A percentile compares a stretch with the other conserved stretches of the same genome.
Conservation (phyloP, 2,797 vertebrate genomes). For the Urophycis tenuis region DNA sequence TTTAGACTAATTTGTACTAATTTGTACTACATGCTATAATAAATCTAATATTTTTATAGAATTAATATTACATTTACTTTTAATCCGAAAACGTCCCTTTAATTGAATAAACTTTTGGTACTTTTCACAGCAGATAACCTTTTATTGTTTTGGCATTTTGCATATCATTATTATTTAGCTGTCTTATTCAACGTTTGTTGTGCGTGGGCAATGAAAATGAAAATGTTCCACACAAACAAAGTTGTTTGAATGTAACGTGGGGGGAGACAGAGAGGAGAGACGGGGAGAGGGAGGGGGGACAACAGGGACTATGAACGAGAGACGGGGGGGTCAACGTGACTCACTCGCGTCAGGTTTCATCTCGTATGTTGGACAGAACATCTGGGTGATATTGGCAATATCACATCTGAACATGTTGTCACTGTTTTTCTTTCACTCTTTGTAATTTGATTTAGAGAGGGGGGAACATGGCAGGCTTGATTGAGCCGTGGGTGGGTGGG, state of each 20-base stretch:
- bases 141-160: background rate
- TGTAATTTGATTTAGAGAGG: background rate
- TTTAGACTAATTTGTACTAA: too few species aligned
- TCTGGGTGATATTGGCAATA: background rate
- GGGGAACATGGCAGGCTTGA: background rate
- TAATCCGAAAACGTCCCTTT: background rate
- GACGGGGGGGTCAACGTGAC: background rate
- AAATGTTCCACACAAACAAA: background rate
- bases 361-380: background rate
- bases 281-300: background rate
- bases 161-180: background rate
- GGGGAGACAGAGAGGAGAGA: background rate
- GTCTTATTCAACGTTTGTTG: background rate
- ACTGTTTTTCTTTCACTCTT: background rate
- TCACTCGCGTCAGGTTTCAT: background rate
- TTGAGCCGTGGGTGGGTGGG: background rate
- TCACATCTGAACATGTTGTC: background rate
- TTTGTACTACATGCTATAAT: too few species aligned
- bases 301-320: background rate
- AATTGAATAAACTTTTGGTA: too few species aligned
- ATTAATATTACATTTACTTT: background rate
- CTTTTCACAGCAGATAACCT: too few species aligned
- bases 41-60: background rate
- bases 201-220: background rate
- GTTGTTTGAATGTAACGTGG: background rate